Conservation (phyloP, 2,888 invertebrate genomes). For the Heliothis peltigera region DNA sequence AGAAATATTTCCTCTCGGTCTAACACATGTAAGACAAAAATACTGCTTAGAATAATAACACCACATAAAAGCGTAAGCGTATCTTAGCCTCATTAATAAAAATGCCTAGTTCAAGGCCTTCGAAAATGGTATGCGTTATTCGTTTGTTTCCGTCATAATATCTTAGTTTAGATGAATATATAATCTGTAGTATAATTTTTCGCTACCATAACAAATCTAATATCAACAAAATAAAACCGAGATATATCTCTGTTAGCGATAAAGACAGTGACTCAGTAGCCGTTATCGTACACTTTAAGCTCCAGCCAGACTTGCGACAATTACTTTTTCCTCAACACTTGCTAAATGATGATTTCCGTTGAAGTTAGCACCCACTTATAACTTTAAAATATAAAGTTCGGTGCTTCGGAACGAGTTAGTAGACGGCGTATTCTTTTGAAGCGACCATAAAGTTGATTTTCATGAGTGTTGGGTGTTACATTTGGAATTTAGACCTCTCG, state of each 20-base stretch:
- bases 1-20: no score
- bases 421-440: slow-evolving; percentile 8
- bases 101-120: no score
- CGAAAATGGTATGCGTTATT: no score
- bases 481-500: background rate
- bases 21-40: background rate
- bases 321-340: slow-evolving; percentile 60
- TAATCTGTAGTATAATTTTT: slow-evolving; percentile 29
- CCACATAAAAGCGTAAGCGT: no score
- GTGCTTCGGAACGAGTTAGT: slow-evolving; percentile 24
- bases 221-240: slow-evolving; percentile 17
- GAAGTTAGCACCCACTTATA: slow-evolving; percentile 54
- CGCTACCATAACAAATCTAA: slow-evolving; percentile 10
- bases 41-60: background rate
- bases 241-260: slow-evolving; percentile 37
- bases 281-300: slow-evolving; percentile 35
- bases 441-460: background rate
- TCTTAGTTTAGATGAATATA: no score
- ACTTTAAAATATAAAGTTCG: no score
- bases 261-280: slow-evolving; percentile 38
- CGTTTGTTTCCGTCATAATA: no score
- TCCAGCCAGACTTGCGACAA: slow-evolving; percentile 35
- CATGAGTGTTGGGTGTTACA: background rate
- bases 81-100: no score
- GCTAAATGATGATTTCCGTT: slow-evolving; percentile 71